Conservation (phyloP, 2,797 vertebrate genomes). For the Paratrypauchen microcephalus region DNA sequence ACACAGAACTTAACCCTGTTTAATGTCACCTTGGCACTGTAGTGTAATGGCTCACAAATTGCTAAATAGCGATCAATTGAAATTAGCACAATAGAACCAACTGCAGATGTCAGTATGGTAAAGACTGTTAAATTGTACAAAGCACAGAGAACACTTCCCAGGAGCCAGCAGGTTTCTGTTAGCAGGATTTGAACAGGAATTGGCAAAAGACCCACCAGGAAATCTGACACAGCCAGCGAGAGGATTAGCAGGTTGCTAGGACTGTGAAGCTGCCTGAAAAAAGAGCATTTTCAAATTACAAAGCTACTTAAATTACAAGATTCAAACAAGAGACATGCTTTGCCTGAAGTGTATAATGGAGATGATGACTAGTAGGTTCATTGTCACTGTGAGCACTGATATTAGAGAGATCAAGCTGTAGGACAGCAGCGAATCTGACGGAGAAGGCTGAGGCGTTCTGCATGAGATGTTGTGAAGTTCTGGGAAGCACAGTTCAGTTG, state of each 20-base stretch:
- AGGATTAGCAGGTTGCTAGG: constrained; percentile 31
- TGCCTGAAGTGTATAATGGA: not conserved
- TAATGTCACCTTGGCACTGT: too few species aligned
- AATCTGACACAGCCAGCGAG: constrained; percentile 35
- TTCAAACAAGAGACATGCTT: not conserved
- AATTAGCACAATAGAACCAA: constrained; percentile 16
- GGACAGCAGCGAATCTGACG: not conserved
- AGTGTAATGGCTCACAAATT: not conserved
- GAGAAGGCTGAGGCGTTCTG: not conserved
- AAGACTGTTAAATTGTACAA: not conserved
- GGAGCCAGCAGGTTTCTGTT: constrained; percentile 8
- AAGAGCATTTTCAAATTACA: too few species aligned
- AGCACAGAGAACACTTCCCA: constrained; percentile 9
- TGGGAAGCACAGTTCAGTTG: constrained; percentile 4
- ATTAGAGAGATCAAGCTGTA: not conserved
- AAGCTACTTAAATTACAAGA: not conserved
- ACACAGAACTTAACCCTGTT: constrained; percentile 6
- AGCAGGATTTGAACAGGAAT: not conserved
- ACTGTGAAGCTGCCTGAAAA: constrained; percentile 16
- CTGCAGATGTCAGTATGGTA: not conserved
- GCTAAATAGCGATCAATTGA: too few species aligned
- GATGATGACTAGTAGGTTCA: too few species aligned
- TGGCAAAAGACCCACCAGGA: not conserved
- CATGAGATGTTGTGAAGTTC: not conserved
- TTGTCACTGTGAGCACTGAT: not conserved